Base-by-base conservation (phyloP, 2,113 vertebrate species). In the Anolis sagrei region DNA sequence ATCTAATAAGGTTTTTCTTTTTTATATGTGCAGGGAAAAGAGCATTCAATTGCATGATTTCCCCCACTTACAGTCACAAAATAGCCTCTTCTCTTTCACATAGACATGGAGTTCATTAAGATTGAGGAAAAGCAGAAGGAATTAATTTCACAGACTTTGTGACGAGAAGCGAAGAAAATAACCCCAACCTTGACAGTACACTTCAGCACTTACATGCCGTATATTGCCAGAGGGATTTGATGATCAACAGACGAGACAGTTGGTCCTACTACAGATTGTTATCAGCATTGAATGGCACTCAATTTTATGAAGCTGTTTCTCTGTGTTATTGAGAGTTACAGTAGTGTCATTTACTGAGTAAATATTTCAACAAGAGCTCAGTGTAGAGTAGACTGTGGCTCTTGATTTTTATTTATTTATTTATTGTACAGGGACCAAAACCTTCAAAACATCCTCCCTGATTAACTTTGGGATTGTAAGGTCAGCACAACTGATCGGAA, bases 161-260 rank as follows among this genome's bases (percentile, higher is more conserved):
- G 48, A 77, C 68, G 44, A 36, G n/a, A 29, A 51, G 62, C 29
- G 8, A 27, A 48, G 51, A 73, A 76, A 11, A 85, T 19, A 79
- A 88, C 81, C 44, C 77, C 6, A 75, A 80, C 10, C 73, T 88
- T 86, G 49, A 23, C 64, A 81, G 86, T 68, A 73, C 66, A 27
- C 58, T 86, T 36, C 0, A 4, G 78, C 85, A 92, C 27, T 27
- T 73, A 82, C n/a, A 64, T 79, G 66, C 36, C 1, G 11, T 77
- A 27, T 61, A 23, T 85, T 84, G 84, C n/a, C 51, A 81, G n/a
- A 36, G 39, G 84, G 81, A 44, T 79, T 88, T 87, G 32, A 90
- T 82, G 89, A 85, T 92, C 81, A 91, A 85, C 61, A 93, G 89
- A 81, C 70, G 61, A 90, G 90, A 84, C 86, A 81, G 73, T 70